Evolutionary conservation across 2,797 vertebrate genomes (phyloP).

Genomic region (Phalanger gymnotis): DNA sequence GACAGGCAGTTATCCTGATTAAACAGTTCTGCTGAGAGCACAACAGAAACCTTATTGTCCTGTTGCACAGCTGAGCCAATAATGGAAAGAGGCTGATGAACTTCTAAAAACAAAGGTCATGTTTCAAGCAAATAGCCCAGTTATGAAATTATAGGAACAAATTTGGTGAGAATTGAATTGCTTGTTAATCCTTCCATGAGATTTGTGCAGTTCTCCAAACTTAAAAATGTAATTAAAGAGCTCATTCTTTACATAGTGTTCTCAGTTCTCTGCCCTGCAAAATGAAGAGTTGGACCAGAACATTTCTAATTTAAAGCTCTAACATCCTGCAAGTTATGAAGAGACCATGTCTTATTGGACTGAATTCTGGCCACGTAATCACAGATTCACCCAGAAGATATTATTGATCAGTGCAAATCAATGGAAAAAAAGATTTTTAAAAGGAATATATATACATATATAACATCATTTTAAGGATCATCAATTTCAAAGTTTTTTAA

Average conservation of each 20-base stretch:
- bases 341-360: not conserved
- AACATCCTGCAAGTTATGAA: not conserved
- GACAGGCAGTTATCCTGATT: constrained; percentile 24
- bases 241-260: constrained; percentile 16
- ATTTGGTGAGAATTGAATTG: constrained; percentile 1
- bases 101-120: constrained; percentile 39
- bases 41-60: constrained; percentile 42
- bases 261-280: not conserved
- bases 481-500: not conserved
- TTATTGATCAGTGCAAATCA: not conserved
- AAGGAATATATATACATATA: too few relatives aligned
- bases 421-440: not conserved
- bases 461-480: not conserved
- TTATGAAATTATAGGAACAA: constrained; percentile 20
- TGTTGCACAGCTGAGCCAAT: not conserved
- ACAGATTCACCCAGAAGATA: not conserved
- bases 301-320: not conserved
- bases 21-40: not conserved
- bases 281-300: not conserved
- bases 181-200: not conserved
- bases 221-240: constrained; percentile 4
- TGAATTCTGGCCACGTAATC: not conserved
- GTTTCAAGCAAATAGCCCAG: constrained; percentile 25
- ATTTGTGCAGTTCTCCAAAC: constrained; percentile 27
- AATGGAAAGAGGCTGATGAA: not conserved